Evolutionary conservation across 2,888 invertebrate genomes (phyloP).

Genomic region (Strigamia crassipes): DNA sequence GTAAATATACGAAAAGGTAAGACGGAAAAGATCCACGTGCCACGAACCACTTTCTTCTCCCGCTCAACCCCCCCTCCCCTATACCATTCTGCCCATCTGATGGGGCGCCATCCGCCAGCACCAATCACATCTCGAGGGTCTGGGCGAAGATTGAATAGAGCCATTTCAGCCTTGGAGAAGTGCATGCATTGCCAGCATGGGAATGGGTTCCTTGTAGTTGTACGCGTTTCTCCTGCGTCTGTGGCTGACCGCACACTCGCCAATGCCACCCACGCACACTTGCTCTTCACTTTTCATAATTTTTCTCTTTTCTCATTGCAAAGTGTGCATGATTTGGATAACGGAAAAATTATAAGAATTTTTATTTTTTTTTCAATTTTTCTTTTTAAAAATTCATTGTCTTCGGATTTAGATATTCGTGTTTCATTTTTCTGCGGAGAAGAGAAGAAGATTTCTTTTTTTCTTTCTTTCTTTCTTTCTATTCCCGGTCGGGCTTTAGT

Average conservation of each 20-base stretch:
- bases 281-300: constrained; percentile 1
- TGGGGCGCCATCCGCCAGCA: constrained; percentile 16
- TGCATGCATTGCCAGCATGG: constrained; percentile 21
- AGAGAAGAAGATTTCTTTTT: background rate
- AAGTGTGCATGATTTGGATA: background rate
- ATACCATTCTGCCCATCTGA: constrained; percentile 14
- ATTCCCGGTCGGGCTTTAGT: constrained; percentile 11
- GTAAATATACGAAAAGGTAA: constrained; percentile 10
- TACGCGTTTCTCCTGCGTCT: constrained; percentile 6
- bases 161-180: constrained; percentile 21
- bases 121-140: constrained; percentile 21
- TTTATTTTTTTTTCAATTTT: too few species aligned
- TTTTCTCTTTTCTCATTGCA: background rate
- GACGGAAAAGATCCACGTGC: constrained; percentile 12
- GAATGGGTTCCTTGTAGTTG: constrained; percentile 21
- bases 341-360: background rate
- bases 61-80: background rate
- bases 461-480: too few species aligned
- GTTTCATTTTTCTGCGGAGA: background rate
- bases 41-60: constrained; percentile 6
- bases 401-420: background rate
- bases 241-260: constrained; percentile 12
- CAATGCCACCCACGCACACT: constrained; percentile 20
- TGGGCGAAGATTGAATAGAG: constrained; percentile 21
- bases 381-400: background rate